Percentiles rank a stretch among this genome's conserved stretches.
Evolutionary conservation across 2,113 vertebrate species (phyloP).

Genomic region (Ochotona curzoniae): DNA sequence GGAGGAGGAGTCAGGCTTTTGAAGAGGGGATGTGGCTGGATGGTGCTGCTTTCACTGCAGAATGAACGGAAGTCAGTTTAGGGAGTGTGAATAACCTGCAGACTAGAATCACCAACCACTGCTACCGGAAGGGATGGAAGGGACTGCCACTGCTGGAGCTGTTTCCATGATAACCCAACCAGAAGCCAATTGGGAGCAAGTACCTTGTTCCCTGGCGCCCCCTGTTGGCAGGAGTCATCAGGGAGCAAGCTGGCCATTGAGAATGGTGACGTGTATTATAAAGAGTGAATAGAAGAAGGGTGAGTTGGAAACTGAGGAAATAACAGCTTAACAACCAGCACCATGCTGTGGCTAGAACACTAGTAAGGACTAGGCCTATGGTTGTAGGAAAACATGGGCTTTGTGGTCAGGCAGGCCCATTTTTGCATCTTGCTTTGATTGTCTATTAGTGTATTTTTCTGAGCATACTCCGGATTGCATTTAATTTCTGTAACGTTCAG

Average conservation of each 20-base stretch:
- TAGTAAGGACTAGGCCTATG: not conserved
- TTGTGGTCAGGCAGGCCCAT: not conserved
- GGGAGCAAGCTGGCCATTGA: not conserved
- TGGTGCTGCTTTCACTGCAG: not conserved
- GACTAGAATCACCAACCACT: not conserved
- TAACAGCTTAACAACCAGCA: not conserved
- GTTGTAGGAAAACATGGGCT: not conserved
- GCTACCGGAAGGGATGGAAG: not conserved
- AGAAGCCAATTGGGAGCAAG: not conserved
- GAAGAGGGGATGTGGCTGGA: not conserved
- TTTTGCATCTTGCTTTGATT: conserved; percentile 14
- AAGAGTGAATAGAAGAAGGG: not conserved
- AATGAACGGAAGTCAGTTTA: not conserved
- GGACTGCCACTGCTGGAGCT: not conserved
- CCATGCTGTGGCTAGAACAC: not conserved
- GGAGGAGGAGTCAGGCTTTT: not conserved
- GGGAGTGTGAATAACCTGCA: not conserved
- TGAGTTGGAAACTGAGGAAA: not conserved
- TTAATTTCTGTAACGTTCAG: not conserved
- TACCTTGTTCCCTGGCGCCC: not conserved
- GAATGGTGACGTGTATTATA: not conserved
- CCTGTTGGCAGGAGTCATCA: not conserved
- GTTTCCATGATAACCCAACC: not conserved
- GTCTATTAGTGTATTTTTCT: not conserved
- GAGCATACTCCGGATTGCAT: not conserved